Conservation (phyloP, 1,140 invertebrate genomes). For the Choristoneura fumiferana region DNA sequence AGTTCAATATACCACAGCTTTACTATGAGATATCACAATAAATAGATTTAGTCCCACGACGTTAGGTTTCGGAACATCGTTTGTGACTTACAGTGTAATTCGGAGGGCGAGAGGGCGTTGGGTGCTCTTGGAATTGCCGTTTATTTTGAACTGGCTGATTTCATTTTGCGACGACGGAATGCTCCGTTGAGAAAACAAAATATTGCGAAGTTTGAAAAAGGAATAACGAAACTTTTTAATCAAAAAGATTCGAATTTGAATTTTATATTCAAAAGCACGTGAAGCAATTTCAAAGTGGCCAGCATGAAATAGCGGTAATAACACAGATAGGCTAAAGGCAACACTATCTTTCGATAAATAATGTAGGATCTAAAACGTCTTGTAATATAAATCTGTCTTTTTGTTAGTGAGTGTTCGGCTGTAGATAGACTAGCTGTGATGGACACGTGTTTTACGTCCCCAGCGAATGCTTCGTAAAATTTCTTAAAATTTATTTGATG, state of each 20-base stretch:
- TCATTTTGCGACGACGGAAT: background rate
- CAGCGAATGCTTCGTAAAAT: slow-evolving; percentile 5
- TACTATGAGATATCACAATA: slow-evolving; percentile 73
- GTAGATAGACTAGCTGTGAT: slow-evolving; percentile 6
- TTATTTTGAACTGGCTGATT: too few species aligned
- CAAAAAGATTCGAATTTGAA: too few species aligned
- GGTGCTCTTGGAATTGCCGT: too few species aligned
- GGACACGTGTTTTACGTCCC: background rate
- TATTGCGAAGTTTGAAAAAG: too few species aligned
- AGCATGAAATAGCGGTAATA: too few species aligned
- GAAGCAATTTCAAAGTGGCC: too few species aligned
- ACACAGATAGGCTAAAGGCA: background rate
- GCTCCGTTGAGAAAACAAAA: slow-evolving; percentile 5
- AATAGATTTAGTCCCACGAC: slow-evolving; percentile 51
- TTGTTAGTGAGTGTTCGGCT: slow-evolving; percentile 9
- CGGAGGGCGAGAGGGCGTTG: background rate
- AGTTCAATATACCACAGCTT: slow-evolving; percentile 73
- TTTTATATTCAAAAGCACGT: too few species aligned
- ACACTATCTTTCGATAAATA: background rate
- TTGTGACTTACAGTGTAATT: slow-evolving; percentile 39
- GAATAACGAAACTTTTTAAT: too few species aligned
- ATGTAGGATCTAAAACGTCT: slow-evolving; percentile 11
- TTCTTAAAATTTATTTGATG: slow-evolving; percentile 1
- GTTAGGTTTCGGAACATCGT: slow-evolving; percentile 40
- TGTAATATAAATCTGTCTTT: slow-evolving; percentile 15